Base-by-base conservation (phyloP, 2,113 vertebrate genomes). In the Aythya baeri region DNA sequence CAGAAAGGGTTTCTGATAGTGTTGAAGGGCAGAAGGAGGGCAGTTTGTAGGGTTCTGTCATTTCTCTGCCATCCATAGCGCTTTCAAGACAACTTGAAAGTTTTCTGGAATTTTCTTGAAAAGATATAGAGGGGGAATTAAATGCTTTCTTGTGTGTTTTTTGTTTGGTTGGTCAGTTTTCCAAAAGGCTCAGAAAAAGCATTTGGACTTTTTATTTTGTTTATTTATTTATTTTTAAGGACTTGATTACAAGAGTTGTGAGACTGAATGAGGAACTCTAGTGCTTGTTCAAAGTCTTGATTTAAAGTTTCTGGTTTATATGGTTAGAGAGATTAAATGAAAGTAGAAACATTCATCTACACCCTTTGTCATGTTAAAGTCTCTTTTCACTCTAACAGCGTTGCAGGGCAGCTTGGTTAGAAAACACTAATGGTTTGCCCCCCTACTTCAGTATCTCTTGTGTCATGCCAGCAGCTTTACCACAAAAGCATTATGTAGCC, bases 31-130 rank as follows among this genome's bases (percentile, higher is more conserved):
- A 44, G 49, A 44, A 89, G 14, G 15, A 78, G 5, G 20, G 17
- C 43, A 82, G 52, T 68, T 61, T 82, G 8, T 6, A 68, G 57
- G 21, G 44, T 74, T 87, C 22, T 58, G 13, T 23, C 54, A 22
- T 70, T 78, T 27, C 3, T 71, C 38, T 72, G 21, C 44, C 84
- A 61, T 67, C 27, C 8, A 8, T 46, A 59, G 78, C 7, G 17
- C 38, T 91, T 82, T n/a, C 2, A 9, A 78, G 32, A 84, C 0
- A 6, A 43, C 57, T 59, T 52, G 13, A 58, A 83, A 13, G 4
- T 87, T 86, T 86, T 89, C 62, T 78, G 32, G 32, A 68, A 91
- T 86, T 84, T 91, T 10, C 27, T 92, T 86, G 86, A 78, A 89
- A 91, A 91, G 16, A 13, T 55, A 6, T 20, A 31, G 18, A 75